These are phyloP conservation scores for Euura saliciscinereae DNA, from an alignment of 1,140 invertebrate genomes.

Conservation along the genomic window DNA sequence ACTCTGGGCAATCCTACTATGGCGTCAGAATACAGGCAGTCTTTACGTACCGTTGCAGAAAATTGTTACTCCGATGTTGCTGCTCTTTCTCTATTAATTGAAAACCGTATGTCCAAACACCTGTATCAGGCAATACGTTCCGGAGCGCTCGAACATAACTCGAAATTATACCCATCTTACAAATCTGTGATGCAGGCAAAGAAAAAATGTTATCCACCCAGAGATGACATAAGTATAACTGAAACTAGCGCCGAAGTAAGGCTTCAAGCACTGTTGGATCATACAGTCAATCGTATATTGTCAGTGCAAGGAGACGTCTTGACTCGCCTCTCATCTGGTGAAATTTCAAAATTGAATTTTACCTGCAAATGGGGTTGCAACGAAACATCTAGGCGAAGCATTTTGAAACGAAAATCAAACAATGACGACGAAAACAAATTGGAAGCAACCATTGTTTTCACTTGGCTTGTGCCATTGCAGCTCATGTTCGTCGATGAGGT, in stretches of 20 bases:
- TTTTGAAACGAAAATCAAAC: constrained; percentile 38
- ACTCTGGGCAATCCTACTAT: constrained; percentile 5
- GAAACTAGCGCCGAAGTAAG: constrained; percentile 27
- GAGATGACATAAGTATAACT: constrained; percentile 20
- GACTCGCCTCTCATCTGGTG: constrained; percentile 20
- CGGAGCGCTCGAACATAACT: background rate
- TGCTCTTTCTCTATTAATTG: background rate
- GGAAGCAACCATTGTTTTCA: constrained; percentile 33
- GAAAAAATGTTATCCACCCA: constrained; percentile 8
- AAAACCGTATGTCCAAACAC: constrained; percentile 8
- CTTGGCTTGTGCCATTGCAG: constrained; percentile 36
- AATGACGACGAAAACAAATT: constrained; percentile 22
- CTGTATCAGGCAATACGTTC: background rate
- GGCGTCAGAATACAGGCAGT: constrained; percentile 1
- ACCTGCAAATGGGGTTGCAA: constrained; percentile 42
- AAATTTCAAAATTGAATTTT: constrained; percentile 23
- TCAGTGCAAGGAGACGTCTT: constrained; percentile 17
- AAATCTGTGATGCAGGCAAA: constrained; percentile 10
- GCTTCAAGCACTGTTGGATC: constrained; percentile 30
- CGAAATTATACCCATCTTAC: constrained; percentile 8
- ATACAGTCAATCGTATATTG: constrained; percentile 25
- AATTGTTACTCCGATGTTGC: constrained; percentile 9
- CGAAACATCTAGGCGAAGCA: constrained; percentile 34
- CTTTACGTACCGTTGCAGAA: background rate
- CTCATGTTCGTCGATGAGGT: constrained; percentile 10